Evolutionary conservation across 2,888 invertebrate genomes (phyloP).

Genomic region (Mesorhabditis spiculigera): DNA sequence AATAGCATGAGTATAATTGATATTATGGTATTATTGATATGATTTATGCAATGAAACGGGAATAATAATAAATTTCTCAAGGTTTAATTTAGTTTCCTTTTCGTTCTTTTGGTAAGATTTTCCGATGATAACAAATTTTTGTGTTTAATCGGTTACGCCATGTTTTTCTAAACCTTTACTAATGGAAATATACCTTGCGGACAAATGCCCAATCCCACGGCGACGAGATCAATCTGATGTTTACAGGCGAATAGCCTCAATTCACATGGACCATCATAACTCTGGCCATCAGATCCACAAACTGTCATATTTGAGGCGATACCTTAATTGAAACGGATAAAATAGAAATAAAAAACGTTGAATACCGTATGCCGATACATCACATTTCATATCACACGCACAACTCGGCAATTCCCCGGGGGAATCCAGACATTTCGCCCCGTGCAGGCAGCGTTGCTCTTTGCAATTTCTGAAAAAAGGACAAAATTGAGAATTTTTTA

Average conservation of each 20-base stretch:
- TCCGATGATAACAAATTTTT: not conserved
- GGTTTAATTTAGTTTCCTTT: conserved; percentile 47
- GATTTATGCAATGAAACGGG: not conserved
- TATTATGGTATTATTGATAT: too few relatives aligned
- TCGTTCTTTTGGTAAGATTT: conserved; percentile 25
- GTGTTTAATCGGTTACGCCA: too few relatives aligned
- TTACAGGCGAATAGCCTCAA: conserved; percentile 71
- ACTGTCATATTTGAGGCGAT: conserved; percentile 62
- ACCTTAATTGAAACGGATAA: not conserved
- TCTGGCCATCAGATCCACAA: conserved; percentile 79
- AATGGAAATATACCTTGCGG: too few relatives aligned
- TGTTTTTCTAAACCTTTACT: not conserved
- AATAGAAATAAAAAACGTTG: not conserved
- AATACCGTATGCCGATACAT: not conserved
- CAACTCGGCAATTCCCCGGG: conserved; percentile 32
- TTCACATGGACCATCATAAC: conserved; percentile 79
- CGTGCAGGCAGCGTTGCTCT: conserved; percentile 77
- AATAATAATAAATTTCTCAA: conserved; percentile 27
- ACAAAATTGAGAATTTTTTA: too few relatives aligned
- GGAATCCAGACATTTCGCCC: conserved; percentile 71
- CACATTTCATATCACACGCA: conserved; percentile 18
- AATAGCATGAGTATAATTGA: too few relatives aligned
- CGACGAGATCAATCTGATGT: conserved; percentile 75
- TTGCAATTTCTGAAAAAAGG: conserved; percentile 66
- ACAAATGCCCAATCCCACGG: conserved; percentile 65